Evolutionary conservation across 2,797 vertebrate species (phyloP), one percentile per base, ranked within the genome.

Genomic region (Champsocephalus esox): DNA sequence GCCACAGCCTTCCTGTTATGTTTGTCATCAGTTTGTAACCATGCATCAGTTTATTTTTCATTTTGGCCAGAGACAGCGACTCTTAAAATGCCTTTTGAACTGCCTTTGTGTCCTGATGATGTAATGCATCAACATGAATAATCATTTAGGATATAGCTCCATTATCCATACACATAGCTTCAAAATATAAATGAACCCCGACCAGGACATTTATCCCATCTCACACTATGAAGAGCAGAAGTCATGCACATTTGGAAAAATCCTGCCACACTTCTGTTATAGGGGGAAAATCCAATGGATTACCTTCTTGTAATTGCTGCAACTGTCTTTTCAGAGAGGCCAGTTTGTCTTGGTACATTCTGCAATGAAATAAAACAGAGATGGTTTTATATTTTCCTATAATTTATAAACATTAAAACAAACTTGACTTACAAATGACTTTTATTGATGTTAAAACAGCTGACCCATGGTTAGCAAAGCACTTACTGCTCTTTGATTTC

Each of bases 401-500:
- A 34, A 16, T 6, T 11, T 19, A 34, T 16, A 61, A 48, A 38
- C 38, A 54, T n/a, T 70, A n/a, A 57, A 57, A 68, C 55, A 16
- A 38, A 38, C 9, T 44, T 28, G 12, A 64, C 34, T 9, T 14
- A 24, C 12, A 52, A 38, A 19, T 32, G 1, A 16, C 46, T 56
- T 54, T 44, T 44, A 63, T 14, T 24, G 13, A 63, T 41, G 43
- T 55, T 43, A 28, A 14, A 70, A 56, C 17, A 52, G 44, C 34
- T 56, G 38, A 79, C 65, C 13, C 12, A 2, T 2, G 5, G n/a
- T 12, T 56, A 3, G 14, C 16, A 62, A 48, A 80, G 71, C 84
- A 96, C 98, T 96, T 87, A 99, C 98, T 99, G 97, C 77, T 99
- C 98, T 92, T 99, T 99, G 93, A 98, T 98, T 93, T 99, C 98